A percentile compares a stretch with the other conserved stretches of the same genome.
phyloP scores from a whole-genome alignment of 2,113 vertebrate genomes.

The Gallinago undulata region DNA sequence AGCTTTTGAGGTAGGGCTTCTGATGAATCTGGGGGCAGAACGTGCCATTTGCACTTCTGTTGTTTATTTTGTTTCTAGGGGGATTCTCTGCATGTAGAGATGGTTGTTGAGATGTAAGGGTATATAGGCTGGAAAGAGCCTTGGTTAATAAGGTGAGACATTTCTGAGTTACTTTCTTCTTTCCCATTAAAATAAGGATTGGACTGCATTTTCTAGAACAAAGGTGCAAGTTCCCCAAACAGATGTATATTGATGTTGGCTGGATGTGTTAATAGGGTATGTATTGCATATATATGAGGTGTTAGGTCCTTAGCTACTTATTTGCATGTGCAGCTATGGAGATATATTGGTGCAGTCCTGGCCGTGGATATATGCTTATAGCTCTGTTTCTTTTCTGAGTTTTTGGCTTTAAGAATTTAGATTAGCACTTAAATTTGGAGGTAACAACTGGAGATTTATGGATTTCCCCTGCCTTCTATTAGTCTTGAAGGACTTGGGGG shows the following conservation, averaged over 20 bases:
- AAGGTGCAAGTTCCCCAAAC: not conserved
- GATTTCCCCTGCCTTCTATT: not conserved
- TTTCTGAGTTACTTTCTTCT: not conserved
- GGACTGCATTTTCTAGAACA: not conserved
- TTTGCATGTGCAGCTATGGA: not conserved
- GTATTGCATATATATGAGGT: conserved; percentile 13
- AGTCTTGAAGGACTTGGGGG: not conserved
- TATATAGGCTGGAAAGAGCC: not conserved
- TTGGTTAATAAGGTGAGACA: not conserved
- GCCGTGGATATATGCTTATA: not conserved
- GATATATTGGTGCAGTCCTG: not conserved
- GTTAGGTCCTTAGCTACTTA: not conserved
- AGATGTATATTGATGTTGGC: not conserved
- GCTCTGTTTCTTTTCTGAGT: not conserved
- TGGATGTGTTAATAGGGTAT: conserved; percentile 27
- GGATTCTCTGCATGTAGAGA: not conserved
- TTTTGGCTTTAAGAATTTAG: not conserved
- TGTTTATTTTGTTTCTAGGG: not conserved
- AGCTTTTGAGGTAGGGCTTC: not conserved
- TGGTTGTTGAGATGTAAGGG: not conserved
- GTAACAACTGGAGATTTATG: not conserved
- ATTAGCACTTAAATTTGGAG: not conserved
- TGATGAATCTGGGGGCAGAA: not conserved
- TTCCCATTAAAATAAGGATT: not conserved
- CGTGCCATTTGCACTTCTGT: not conserved